Base-by-base conservation (phyloP, 92 coral and sea anemone species). In the Bergia puertoricense region DNA sequence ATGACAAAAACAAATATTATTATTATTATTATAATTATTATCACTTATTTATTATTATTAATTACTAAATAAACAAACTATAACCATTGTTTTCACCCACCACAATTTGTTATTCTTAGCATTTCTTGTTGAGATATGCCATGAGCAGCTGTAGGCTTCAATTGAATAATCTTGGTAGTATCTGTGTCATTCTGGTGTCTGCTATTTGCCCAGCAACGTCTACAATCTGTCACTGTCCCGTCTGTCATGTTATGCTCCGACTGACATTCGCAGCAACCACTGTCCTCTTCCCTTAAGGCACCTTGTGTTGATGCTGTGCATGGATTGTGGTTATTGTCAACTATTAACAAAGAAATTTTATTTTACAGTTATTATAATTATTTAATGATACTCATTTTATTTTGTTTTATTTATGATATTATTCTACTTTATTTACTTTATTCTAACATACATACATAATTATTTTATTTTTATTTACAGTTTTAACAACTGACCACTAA, bases 81-180 rank as follows among this genome's bases (percentile, higher is more conserved):
- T 54, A 2, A 54, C 16, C 14, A 54, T 11, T 54, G 14, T 54
- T 54, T 13, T 5, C 20, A 56, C 89, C 51, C 79, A 91, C 93
- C 91, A 86, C 91, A 89, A 50, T 85, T 76, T 36, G 93, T 59
- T 57, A 91, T 79, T 57, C 88, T 89, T 5, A 88, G 46, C 37
- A 88, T 15, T 44, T 89, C 90, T 43, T 15, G 59, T 14, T 68
- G 18, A 6, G 87, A 68, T 23, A 65, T 68, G 38, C 37, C 81
- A 41, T 23, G 80, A 13, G 8, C 50, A 40, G 78, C 50, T 30
- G 54, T 22, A 62, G 86, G 57, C 48, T 84, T 71, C 15, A 71
- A 84, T 56, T 39, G 71, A 9, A 71, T 46, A 23, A 71, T 37
- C 42, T 84, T 79, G 0, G 79, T 30, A 5, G 74, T 18, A 13